Conservation (phyloP, 2,888 invertebrate genomes). For the Erebia aethiops region DNA sequence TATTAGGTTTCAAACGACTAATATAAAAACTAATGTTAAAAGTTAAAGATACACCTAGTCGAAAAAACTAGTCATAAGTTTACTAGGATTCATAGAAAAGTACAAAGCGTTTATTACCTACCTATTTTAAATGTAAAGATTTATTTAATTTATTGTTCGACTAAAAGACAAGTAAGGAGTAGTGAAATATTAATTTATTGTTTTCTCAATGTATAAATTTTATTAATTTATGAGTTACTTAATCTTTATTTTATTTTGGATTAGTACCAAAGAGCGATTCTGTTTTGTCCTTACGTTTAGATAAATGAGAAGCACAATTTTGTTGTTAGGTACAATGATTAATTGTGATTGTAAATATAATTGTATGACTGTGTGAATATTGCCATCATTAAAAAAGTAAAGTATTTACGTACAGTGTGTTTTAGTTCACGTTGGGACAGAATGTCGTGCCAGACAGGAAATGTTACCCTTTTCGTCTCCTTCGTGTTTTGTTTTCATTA, state of each 20-base stretch:
- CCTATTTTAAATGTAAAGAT: conserved; percentile 32
- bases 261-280: conserved; percentile 54
- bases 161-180: conserved; percentile 51
- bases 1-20: conserved; percentile 26
- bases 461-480: no score
- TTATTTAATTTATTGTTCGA: conserved; percentile 44
- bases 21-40: conserved; percentile 33
- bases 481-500: no score
- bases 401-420: conserved; percentile 72
- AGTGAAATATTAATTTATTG: conserved; percentile 52
- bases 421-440: neutral
- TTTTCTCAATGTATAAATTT: conserved; percentile 44
- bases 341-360: conserved; percentile 71
- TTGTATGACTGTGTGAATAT: conserved; percentile 79
- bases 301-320: conserved; percentile 73
- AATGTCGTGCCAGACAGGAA: no score
- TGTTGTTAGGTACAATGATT: conserved; percentile 73
- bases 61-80: conserved; percentile 34
- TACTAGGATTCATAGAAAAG: conserved; percentile 60
- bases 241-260: conserved; percentile 32
- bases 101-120: conserved; percentile 53
- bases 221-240: conserved; percentile 46
- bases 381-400: conserved; percentile 76
- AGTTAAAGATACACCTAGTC: conserved; percentile 27
- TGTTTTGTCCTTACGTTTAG: conserved; percentile 51